Evolutionary conservation across 92 coral and sea anemone genomes (phyloP).

Genomic region (Umimayanthus kanabou): DNA sequence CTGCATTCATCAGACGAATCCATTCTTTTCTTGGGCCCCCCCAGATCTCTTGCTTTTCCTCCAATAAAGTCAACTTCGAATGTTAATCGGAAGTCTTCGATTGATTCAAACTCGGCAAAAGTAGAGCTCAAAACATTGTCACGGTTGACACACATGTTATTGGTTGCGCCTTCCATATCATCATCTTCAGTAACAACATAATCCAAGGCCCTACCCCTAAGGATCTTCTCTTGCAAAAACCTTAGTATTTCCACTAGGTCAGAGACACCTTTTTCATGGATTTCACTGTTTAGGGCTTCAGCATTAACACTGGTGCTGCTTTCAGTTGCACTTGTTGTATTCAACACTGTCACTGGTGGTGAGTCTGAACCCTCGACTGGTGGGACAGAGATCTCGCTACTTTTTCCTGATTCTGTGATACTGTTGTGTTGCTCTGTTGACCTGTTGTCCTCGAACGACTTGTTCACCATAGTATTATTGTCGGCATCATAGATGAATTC

Average conservation of each 20-base stretch:
- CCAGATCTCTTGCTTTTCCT: slow-evolving; percentile 19
- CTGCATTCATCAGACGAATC: too few relatives aligned
- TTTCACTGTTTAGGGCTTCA: background rate
- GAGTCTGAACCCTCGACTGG: background rate
- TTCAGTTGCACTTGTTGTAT: background rate
- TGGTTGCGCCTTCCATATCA: slow-evolving; percentile 44
- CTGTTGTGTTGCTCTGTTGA: background rate
- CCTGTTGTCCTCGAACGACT: too few relatives aligned
- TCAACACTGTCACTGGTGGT: background rate
- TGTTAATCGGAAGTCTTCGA: slow-evolving; percentile 19
- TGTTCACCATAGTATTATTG: background rate
- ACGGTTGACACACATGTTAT: slow-evolving; percentile 42
- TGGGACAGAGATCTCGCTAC: background rate
- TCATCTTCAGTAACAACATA: background rate
- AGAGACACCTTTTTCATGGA: slow-evolving; percentile 9
- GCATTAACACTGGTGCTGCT: background rate
- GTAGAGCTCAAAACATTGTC: slow-evolving; percentile 9
- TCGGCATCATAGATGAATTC: slow-evolving; percentile 35
- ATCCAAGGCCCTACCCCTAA: slow-evolving; percentile 23
- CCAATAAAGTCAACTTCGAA: slow-evolving; percentile 36
- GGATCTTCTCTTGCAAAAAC: slow-evolving; percentile 16
- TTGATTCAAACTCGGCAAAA: slow-evolving; percentile 14
- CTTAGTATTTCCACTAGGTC: slow-evolving; percentile 11
- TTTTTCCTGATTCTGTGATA: background rate
- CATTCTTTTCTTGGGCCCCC: slow-evolving; percentile 32